Percentiles rank a stretch among this genome's conserved stretches.
Evolutionary conservation across 2,797 vertebrate genomes (phyloP).

Genomic region (Emys orbicularis): DNA sequence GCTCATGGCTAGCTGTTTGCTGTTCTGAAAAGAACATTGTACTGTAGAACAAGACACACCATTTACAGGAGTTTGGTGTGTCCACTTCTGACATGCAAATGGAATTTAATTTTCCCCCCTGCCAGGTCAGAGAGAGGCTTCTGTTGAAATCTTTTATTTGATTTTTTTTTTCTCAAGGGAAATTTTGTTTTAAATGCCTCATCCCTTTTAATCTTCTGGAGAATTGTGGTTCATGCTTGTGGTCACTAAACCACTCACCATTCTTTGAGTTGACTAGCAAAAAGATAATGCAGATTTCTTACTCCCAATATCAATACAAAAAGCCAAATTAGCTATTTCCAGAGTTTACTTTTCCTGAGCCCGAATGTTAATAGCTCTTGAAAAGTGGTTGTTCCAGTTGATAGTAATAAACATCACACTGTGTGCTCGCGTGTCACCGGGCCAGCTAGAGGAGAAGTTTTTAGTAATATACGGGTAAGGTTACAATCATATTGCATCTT

Average conservation of each 20-base stretch:
- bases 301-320: neutral
- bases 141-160: neutral
- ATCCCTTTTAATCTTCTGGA: neutral
- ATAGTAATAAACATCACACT: neutral
- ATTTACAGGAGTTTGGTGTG: neutral
- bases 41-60: neutral
- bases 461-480: slow-evolving; percentile 28
- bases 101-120: neutral
- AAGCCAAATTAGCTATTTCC: neutral
- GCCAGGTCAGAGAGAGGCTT: neutral
- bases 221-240: neutral
- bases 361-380: slow-evolving; percentile 2
- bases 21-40: neutral
- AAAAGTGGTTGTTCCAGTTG: neutral
- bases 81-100: neutral
- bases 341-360: slow-evolving; percentile 19
- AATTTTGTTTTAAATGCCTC: neutral
- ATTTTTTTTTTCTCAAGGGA: neutral
- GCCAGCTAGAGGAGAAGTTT: neutral
- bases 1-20: neutral
- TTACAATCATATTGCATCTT: neutral
- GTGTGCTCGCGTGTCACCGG: neutral
- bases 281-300: neutral
- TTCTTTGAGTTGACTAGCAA: neutral
- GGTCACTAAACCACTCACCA: neutral